phyloP scores from a whole-genome alignment of 1,140 invertebrate genomes.

The Brachionus asplanchnoidis region DNA sequence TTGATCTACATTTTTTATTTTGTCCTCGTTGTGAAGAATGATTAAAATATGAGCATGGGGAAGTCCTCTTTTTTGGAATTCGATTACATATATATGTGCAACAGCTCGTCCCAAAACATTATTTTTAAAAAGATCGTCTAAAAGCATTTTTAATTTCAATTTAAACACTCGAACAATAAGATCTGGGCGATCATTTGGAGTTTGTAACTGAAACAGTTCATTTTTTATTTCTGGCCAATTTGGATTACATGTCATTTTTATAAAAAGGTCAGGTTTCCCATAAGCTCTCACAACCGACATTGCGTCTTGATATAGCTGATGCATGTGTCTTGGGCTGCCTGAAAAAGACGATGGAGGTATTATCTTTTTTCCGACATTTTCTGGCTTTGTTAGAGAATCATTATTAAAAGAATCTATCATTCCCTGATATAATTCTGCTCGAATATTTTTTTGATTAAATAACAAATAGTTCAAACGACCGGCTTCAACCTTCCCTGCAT shows the following conservation, averaged over 20 bases:
- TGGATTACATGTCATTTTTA: conserved; percentile 50
- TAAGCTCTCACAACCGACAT: conserved; percentile 43
- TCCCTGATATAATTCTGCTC: not conserved
- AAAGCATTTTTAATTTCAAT: conserved; percentile 57
- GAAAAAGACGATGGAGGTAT: conserved; percentile 15
- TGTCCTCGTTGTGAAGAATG: conserved; percentile 48
- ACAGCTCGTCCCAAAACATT: conserved; percentile 50
- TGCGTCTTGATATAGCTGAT: conserved; percentile 42
- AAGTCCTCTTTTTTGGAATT: conserved; percentile 61
- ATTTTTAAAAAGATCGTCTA: conserved; percentile 53
- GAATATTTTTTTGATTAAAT: conserved; percentile 1
- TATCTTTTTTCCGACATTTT: not conserved
- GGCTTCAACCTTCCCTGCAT: conserved; percentile 47
- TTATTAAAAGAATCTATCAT: not conserved
- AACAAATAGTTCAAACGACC: conserved; percentile 45
- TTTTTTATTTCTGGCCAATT: conserved; percentile 52
- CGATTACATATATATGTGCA: conserved; percentile 56
- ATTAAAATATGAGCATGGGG: conserved; percentile 60
- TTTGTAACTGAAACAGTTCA: conserved; percentile 47
- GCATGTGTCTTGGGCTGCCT: not conserved
- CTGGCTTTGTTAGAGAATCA: not conserved
- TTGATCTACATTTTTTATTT: conserved; percentile 9
- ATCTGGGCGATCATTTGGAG: conserved; percentile 53
- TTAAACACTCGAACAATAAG: conserved; percentile 58
- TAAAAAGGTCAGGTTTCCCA: conserved; percentile 45